Percentiles rank a stretch among this genome's conserved stretches.
Conservation (phyloP, 2,888 invertebrate species). For the Catonia carolina region DNA sequence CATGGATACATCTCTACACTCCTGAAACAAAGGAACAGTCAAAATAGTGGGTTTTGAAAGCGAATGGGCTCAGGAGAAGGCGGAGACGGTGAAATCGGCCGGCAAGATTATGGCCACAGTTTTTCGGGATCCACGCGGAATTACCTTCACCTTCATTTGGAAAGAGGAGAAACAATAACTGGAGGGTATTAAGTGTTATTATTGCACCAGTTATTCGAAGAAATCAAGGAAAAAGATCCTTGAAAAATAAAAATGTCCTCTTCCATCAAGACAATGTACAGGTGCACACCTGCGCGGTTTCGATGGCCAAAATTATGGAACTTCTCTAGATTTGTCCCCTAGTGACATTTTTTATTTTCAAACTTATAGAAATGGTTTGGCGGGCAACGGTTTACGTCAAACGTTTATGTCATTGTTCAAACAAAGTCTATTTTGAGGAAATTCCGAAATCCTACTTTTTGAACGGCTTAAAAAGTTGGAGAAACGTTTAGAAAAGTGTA, state of each 20-base stretch:
- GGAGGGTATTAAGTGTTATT: conserved; percentile 31
- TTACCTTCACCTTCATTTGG: conserved; percentile 37
- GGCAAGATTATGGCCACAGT: conserved; percentile 37
- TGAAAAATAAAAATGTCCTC: conserved; percentile 33
- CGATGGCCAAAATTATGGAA: conserved; percentile 21
- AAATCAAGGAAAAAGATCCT: conserved; percentile 35
- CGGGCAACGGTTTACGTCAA: conserved; percentile 10
- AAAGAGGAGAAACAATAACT: conserved; percentile 37
- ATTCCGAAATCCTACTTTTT: too few relatives aligned
- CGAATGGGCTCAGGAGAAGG: conserved; percentile 34
- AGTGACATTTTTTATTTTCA: conserved; percentile 27
- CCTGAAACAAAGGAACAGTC: conserved; percentile 35
- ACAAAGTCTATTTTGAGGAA: too few relatives aligned
- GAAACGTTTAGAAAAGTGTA: too few relatives aligned
- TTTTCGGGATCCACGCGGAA: conserved; percentile 38
- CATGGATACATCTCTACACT: conserved; percentile 38
- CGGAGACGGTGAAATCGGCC: conserved; percentile 33
- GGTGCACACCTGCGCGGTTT: conserved; percentile 16
- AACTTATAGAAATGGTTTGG: conserved; percentile 20
- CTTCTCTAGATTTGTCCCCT: conserved; percentile 23
- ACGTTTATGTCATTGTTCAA: too few relatives aligned
- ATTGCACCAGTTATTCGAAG: conserved; percentile 32
- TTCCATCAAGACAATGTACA: conserved; percentile 34
- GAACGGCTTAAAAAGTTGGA: too few relatives aligned
- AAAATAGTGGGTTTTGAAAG: conserved; percentile 33